Evolutionary conservation across 2,797 vertebrate genomes (phyloP).

Genomic region (Peromyscus aztecus): DNA sequence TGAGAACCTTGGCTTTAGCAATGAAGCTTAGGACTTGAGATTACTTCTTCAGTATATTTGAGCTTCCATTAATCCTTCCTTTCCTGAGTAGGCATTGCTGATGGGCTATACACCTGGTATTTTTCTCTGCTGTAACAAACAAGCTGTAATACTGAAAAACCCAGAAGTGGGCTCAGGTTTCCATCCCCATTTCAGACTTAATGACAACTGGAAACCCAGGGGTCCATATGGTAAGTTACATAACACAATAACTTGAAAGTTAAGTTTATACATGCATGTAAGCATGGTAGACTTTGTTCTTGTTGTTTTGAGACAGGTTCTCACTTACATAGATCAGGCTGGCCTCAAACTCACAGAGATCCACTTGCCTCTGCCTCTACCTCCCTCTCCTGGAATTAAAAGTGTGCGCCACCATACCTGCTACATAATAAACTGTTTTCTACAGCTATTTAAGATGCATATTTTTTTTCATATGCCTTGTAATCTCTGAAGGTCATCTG

Average conservation of each 20-base stretch:
- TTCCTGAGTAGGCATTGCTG: background rate
- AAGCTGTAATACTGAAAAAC: background rate
- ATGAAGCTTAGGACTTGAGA: background rate
- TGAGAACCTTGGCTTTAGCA: background rate
- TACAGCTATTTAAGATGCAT: background rate
- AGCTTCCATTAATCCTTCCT: background rate
- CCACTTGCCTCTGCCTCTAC: no score
- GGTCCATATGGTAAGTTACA: background rate
- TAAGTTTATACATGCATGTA: background rate
- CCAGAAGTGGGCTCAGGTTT: background rate
- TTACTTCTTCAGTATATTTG: background rate
- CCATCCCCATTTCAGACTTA: background rate
- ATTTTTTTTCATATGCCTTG: background rate
- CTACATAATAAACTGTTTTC: background rate
- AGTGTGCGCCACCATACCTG: background rate
- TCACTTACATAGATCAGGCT: background rate
- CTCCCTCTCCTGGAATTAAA: background rate
- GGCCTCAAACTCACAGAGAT: background rate
- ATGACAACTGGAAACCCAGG: background rate
- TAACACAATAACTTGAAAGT: background rate
- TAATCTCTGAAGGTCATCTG: background rate
- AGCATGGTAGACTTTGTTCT: background rate
- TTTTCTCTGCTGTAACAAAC: constrained; percentile 10
- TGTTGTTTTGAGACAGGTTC: background rate
- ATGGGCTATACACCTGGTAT: background rate